Evolutionary conservation across 2,888 invertebrate genomes (phyloP).

Genomic region (Torymus tubicola): DNA sequence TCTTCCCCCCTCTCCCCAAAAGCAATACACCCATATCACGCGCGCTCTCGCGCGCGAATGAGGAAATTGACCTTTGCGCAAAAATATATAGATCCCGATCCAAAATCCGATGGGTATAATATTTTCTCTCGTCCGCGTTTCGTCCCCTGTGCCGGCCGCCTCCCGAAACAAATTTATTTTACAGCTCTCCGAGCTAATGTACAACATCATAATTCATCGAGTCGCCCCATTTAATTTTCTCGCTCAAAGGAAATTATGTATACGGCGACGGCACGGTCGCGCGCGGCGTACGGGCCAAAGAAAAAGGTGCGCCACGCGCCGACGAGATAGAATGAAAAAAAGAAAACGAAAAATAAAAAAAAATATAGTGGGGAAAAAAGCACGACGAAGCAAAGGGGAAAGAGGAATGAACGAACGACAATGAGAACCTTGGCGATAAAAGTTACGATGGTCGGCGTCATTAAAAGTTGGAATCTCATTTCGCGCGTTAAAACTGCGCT

Average conservation of each 20-base stretch:
- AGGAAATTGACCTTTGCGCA: too few relatives aligned
- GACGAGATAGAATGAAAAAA: neutral
- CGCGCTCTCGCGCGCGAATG: too few relatives aligned
- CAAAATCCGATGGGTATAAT: too few relatives aligned
- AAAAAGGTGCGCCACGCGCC: neutral
- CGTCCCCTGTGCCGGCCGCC: too few relatives aligned
- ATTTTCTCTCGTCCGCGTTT: too few relatives aligned
- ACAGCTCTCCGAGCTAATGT: too few relatives aligned
- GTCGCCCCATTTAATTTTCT: conserved; percentile 26
- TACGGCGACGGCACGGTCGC: neutral
- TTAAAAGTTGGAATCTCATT: conserved; percentile 53
- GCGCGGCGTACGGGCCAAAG: neutral
- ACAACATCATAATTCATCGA: conserved; percentile 15
- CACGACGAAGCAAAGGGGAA: neutral
- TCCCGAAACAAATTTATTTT: too few relatives aligned
- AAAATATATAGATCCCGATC: too few relatives aligned
- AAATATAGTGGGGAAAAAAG: neutral
- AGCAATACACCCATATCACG: too few relatives aligned
- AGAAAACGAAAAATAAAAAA: neutral
- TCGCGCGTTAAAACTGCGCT: conserved; percentile 17
- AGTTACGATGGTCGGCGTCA: conserved; percentile 34
- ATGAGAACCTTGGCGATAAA: conserved; percentile 33
- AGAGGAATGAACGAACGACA: conserved; percentile 23
- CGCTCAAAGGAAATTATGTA: conserved; percentile 26
- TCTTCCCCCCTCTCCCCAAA: too few relatives aligned